Evolutionary conservation across 2,888 invertebrate species (phyloP), one percentile per base, ranked within the genome.

Genomic region (Nymphalis urticae): DNA sequence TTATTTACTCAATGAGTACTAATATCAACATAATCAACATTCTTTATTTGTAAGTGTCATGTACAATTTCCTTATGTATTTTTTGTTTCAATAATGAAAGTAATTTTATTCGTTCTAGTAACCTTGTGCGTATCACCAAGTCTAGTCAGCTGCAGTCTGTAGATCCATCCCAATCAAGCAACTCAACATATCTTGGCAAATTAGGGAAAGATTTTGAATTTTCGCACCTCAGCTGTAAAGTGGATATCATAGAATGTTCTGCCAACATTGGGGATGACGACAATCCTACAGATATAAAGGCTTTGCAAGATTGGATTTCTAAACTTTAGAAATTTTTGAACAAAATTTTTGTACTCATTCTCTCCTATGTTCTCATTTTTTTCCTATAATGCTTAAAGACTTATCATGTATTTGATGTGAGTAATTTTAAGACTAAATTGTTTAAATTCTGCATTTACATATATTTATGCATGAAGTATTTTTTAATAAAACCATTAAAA

Each of bases 161-260:
- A 0, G 96, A 96, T 77, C 93, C 94, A 0, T 93, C 94, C 50
- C 93, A 93, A 61, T 87, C 93, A 64, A 94, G 94, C 62, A 94
- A 94, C 56, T 87, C 92, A 0, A 90, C 91, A n/a, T 95, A 93
- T 76, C 90, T 98, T 42, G 98, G 98, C 21, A 96, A 95, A 80
- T 87, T 91, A 4, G 96, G 96, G 64, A 96, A 96, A 81, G 96
- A 97, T 81, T 98, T 98, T 88, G 95, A 96, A 78, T 98, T 98
- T 84, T 89, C 94, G 0, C 96, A 97, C 76, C 87, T 97, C 16
- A 89, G 93, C 32, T 93, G 94, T 66, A 94, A 94, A 72, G 94
- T 98, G 16, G 95, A 95, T 50, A 94, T 97, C 78, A 94, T 93
- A 0, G 96, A 97, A 83, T 89, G 94, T 63, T 95, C 94, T 32